Evolutionary conservation across 2,797 vertebrate species (phyloP).

Genomic region (Parauchenoglanis ngamensis): DNA sequence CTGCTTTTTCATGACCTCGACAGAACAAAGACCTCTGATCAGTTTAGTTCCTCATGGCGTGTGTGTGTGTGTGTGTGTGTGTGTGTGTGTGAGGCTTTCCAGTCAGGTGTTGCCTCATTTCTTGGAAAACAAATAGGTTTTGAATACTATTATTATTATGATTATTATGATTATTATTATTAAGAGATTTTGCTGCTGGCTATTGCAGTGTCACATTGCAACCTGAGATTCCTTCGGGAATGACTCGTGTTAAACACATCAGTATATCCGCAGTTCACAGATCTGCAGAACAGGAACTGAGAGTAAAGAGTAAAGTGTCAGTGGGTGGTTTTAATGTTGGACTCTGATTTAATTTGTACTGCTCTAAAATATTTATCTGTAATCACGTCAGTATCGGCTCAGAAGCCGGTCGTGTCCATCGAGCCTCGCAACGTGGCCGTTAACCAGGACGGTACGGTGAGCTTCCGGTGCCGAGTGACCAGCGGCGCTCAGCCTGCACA

Average conservation of each 20-base stretch:
- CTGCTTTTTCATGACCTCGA: not conserved
- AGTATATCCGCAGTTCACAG: too few species aligned
- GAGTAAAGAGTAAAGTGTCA: too few species aligned
- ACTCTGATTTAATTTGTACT: not conserved
- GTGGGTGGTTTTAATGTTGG: too few species aligned
- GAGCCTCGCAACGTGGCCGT: conserved; percentile 79
- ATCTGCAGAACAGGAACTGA: too few species aligned
- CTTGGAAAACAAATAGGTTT: not conserved
- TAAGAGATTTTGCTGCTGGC: too few species aligned
- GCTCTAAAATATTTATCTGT: not conserved
- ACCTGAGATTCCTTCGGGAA: too few species aligned
- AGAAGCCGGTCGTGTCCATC: conserved; percentile 82
- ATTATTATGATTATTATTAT: too few species aligned
- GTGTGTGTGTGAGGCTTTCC: not conserved
- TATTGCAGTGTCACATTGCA: too few species aligned
- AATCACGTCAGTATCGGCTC: conserved; percentile 64
- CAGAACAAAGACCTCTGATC: not conserved
- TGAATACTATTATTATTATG: too few species aligned
- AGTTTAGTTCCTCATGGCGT: not conserved
- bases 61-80: not conserved
- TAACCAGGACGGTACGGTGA: conserved; percentile 79
- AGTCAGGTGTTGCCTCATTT: too few species aligned
- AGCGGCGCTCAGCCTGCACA: conserved; percentile 73
- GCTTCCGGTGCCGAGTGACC: conserved; percentile 81
- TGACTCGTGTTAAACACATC: too few species aligned